These are phyloP conservation scores for Ochropleura leucogaster DNA, from an alignment of 2,888 invertebrate genomes.

Conservation along the genomic window DNA sequence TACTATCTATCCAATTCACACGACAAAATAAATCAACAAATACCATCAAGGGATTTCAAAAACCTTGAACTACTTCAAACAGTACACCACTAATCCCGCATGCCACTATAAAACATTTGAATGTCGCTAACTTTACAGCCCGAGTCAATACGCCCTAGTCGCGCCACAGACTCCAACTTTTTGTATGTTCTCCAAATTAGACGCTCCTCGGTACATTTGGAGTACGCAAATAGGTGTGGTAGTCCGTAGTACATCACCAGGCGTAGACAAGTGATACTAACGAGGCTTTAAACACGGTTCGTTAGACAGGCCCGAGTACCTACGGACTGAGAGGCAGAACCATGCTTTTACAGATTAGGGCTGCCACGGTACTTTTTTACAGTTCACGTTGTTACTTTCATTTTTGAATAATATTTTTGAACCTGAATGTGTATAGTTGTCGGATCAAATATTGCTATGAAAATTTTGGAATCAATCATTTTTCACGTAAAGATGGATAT, in stretches of 20 bases:
- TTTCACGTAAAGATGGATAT: not conserved
- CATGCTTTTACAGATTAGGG: slow-evolving; percentile 49
- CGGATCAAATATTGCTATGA: too few species aligned
- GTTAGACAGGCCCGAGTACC: slow-evolving; percentile 70
- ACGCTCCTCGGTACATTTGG: slow-evolving; percentile 24
- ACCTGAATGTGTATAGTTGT: not conserved
- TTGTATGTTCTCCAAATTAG: slow-evolving; percentile 47
- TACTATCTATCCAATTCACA: not conserved
- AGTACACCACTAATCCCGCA: slow-evolving; percentile 47
- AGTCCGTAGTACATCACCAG: slow-evolving; percentile 64
- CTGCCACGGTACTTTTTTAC: slow-evolving; percentile 16
- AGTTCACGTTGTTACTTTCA: not conserved
- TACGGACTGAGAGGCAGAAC: slow-evolving; percentile 50
- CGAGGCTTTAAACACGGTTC: slow-evolving; percentile 78
- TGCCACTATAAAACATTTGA: slow-evolving; percentile 47
- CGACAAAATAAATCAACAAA: slow-evolving; percentile 4
- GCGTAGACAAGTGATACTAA: slow-evolving; percentile 78
- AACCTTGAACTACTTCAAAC: slow-evolving; percentile 1
- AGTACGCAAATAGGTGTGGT: slow-evolving; percentile 50
- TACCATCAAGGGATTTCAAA: slow-evolving; percentile 5
- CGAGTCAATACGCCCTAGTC: slow-evolving; percentile 43
- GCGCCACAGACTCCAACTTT: slow-evolving; percentile 41
- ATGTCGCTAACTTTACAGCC: slow-evolving; percentile 18
- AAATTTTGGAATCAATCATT: not conserved
- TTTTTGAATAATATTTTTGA: not conserved